A percentile compares a stretch with the other conserved stretches of the same genome.
Evolutionary conservation across 1,140 invertebrate genomes (phyloP).

Genomic region (Chironomus tepperi): DNA sequence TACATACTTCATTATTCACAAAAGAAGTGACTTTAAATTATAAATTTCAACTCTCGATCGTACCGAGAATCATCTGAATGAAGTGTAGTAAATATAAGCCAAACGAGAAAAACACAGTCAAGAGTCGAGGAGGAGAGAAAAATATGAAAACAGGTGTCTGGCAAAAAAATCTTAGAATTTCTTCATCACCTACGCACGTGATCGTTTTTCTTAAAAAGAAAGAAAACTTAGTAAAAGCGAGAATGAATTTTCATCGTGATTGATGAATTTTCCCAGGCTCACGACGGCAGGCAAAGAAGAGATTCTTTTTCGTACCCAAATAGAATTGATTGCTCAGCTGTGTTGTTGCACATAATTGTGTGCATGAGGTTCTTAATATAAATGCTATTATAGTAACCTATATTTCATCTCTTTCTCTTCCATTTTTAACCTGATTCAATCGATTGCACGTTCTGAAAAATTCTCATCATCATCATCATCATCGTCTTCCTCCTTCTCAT

Average conservation of each 20-base stretch:
- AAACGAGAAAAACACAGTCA: no score
- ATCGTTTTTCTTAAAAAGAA: neutral
- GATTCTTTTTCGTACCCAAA: neutral
- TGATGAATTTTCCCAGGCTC: slow-evolving; percentile 11
- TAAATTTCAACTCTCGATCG: no score
- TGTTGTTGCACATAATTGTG: slow-evolving; percentile 12
- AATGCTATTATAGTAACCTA: neutral
- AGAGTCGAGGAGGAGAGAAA: no score
- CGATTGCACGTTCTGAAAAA: slow-evolving; percentile 21
- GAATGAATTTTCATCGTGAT: neutral
- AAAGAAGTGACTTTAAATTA: no score
- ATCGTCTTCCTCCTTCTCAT: neutral
- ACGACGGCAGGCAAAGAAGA: neutral
- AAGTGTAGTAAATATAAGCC: no score
- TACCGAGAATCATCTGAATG: no score
- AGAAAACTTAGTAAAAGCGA: no score
- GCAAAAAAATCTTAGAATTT: slow-evolving; percentile 1
- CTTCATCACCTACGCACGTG: neutral
- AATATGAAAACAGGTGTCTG: neutral
- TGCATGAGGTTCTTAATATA: neutral
- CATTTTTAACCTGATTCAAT: slow-evolving; percentile 19
- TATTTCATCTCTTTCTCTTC: neutral
- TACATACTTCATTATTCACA: no score
- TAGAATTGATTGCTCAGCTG: neutral
- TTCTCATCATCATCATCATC: slow-evolving; percentile 16